Percentiles rank a stretch among this genome's conserved stretches.
These are phyloP conservation scores for Myxocyprinus asiaticus DNA, from an alignment of 2,113 vertebrate genomes.

Conservation along the genomic window DNA sequence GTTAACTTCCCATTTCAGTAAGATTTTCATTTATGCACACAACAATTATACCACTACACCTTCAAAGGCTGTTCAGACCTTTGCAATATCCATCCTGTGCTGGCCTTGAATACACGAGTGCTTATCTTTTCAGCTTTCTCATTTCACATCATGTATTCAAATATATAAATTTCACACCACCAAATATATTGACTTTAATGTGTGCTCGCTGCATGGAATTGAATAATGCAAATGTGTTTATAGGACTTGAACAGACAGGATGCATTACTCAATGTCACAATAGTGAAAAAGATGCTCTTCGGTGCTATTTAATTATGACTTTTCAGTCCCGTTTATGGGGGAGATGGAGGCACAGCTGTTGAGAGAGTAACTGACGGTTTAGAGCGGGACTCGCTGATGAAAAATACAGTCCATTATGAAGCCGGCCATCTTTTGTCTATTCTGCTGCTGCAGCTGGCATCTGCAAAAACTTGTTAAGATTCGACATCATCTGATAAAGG, in stretches of 20 bases:
- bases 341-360: slow-evolving; percentile 4
- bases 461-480: slow-evolving; percentile 54
- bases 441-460: slow-evolving; percentile 52
- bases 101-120: background rate
- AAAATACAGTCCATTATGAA: slow-evolving; percentile 47
- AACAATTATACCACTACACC: too few relatives aligned
- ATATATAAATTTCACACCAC: slow-evolving; percentile 10
- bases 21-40: too few relatives aligned
- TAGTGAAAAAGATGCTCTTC: background rate
- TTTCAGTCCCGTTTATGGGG: background rate
- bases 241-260: slow-evolving; percentile 10
- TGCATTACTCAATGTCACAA: slow-evolving; percentile 33
- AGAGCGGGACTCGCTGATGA: slow-evolving; percentile 41
- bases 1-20: too few relatives aligned
- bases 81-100: background rate
- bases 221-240: slow-evolving; percentile 36
- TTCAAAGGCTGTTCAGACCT: background rate
- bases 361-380: slow-evolving; percentile 20
- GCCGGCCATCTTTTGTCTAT: slow-evolving; percentile 56
- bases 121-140: slow-evolving; percentile 6
- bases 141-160: slow-evolving; percentile 3
- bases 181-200: slow-evolving; percentile 18
- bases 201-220: background rate
- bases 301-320: slow-evolving; percentile 29
- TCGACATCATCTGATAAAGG: slow-evolving; percentile 69